A percentile compares a stretch with the other conserved stretches of the same genome.
phyloP scores from a whole-genome alignment of 2,797 vertebrate species.

The Sebastes hubbsi region DNA sequence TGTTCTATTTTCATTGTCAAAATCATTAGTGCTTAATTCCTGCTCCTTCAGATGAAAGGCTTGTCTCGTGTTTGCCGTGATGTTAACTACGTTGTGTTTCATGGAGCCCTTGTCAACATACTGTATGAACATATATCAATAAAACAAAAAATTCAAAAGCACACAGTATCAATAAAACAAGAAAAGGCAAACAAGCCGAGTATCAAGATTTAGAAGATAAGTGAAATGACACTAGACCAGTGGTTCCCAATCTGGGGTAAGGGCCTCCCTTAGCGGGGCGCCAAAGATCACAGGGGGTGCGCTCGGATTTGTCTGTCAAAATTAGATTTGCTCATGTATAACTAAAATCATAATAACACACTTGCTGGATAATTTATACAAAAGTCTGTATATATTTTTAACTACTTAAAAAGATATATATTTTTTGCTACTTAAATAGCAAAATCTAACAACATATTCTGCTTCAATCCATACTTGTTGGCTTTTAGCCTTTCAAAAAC shows the following conservation, averaged over 20 bases:
- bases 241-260: not conserved
- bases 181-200: not conserved
- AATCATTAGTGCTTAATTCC: conserved; percentile 13
- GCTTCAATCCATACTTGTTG: too few relatives aligned
- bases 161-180: not conserved
- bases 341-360: too few relatives aligned
- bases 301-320: not conserved
- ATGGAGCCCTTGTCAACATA: conserved; percentile 13
- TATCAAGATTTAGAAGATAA: not conserved
- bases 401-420: too few relatives aligned
- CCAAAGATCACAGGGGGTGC: too few relatives aligned
- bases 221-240: not conserved
- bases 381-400: too few relatives aligned
- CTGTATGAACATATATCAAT: not conserved
- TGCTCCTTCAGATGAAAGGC: not conserved
- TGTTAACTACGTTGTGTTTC: conserved; percentile 20
- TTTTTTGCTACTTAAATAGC: too few relatives aligned
- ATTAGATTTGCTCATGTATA: not conserved
- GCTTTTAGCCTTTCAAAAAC: too few relatives aligned
- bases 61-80: not conserved
- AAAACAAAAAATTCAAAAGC: not conserved
- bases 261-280: not conserved
- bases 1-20: conserved; percentile 2
- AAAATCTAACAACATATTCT: too few relatives aligned
- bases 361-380: too few relatives aligned